These are phyloP conservation scores for Scaptomyza polygonia DNA, from an alignment of 2,888 invertebrate species.

Conservation along the genomic window DNA sequence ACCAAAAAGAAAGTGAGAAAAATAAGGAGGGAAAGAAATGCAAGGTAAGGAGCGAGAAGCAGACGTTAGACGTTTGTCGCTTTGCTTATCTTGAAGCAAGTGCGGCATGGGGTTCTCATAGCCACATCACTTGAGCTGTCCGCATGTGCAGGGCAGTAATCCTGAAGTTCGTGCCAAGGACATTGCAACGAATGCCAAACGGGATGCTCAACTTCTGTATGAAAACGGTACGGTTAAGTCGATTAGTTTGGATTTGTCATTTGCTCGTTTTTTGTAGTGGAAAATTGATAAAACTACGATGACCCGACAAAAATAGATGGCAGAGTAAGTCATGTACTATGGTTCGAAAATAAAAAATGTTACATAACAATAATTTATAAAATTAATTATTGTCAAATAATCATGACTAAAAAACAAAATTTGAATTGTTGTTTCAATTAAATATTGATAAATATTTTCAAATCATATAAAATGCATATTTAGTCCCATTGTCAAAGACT, in stretches of 20 bases:
- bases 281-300: slow-evolving; percentile 62
- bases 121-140: slow-evolving; percentile 33
- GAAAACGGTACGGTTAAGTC: slow-evolving; percentile 56
- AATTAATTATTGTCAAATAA: not conserved
- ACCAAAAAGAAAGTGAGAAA: not conserved
- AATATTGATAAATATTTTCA: slow-evolving; percentile 1
- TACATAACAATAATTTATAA: not conserved
- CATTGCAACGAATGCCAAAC: slow-evolving; percentile 47
- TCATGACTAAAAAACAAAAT: not conserved
- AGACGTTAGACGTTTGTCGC: slow-evolving; percentile 28
- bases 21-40: not conserved
- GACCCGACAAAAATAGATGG: not conserved
- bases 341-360: not conserved
- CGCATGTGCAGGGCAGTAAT: slow-evolving; percentile 37
- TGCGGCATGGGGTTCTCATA: slow-evolving; percentile 57
- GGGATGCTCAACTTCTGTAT: slow-evolving; percentile 17
- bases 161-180: slow-evolving; percentile 67
- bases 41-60: not conserved
- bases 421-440: not conserved
- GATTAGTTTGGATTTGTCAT: slow-evolving; percentile 53
- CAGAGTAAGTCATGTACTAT: not conserved
- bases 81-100: slow-evolving; percentile 49
- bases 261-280: slow-evolving; percentile 30
- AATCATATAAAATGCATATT: slow-evolving; percentile 2
- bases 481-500: slow-evolving; percentile 18